Evolutionary conservation across 2,888 invertebrate species (phyloP).

Genomic region (Callinectes sapidus): DNA sequence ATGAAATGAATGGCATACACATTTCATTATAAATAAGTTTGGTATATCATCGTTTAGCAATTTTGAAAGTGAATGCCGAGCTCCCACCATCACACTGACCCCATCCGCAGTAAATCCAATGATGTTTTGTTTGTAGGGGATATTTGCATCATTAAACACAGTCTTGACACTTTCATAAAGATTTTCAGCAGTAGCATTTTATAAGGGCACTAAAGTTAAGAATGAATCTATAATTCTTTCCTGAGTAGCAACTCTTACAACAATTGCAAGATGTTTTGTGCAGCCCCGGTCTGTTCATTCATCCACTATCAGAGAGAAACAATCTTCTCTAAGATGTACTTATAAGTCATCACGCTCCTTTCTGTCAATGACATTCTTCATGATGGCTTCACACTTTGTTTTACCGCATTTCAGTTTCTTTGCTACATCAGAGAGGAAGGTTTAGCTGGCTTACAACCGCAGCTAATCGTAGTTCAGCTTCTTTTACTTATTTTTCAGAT

Average conservation of each 20-base stretch:
- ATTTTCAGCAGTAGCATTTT: constrained; percentile 36
- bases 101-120: too few species aligned
- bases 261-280: constrained; percentile 46
- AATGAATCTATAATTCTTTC: constrained; percentile 46
- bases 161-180: constrained; percentile 49
- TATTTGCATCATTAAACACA: too few species aligned
- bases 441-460: constrained; percentile 40
- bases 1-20: constrained; percentile 45
- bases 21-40: constrained; percentile 44
- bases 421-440: constrained; percentile 37
- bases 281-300: constrained; percentile 47
- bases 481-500: constrained; percentile 17
- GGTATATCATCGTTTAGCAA: too few species aligned
- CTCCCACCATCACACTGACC: constrained; percentile 32
- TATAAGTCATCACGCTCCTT: constrained; percentile 22
- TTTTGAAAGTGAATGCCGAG: too few species aligned
- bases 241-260: constrained; percentile 18
- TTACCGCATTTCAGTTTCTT: constrained; percentile 45
- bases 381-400: constrained; percentile 36
- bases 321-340: constrained; percentile 29
- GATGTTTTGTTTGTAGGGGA: constrained; percentile 39
- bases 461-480: constrained; percentile 46
- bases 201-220: constrained; percentile 33
- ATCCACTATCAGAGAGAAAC: constrained; percentile 52
- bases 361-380: constrained; percentile 37